Evolutionary conservation across 2,113 vertebrate species (phyloP), one percentile per base, ranked within the genome.

Genomic region (Cyanoderma ruficeps): DNA sequence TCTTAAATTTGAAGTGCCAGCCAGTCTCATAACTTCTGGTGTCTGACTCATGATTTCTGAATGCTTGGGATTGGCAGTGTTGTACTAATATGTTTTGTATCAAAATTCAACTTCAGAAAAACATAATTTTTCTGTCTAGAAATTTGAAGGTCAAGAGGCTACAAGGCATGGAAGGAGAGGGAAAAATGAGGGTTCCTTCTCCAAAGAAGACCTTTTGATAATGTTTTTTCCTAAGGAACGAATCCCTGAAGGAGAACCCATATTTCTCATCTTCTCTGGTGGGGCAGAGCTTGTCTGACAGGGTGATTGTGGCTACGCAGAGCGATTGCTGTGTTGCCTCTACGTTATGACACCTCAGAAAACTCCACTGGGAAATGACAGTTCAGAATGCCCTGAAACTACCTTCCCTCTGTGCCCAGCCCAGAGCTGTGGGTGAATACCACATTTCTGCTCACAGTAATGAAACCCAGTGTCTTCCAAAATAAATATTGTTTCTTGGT

Each of bases 401-500:
- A 33, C 74, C 59, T 83, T 65, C 42, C 33, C 24, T 44, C n/a
- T 71, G 61, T 1, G 9, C 65, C 65, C 75, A 83, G 74, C n/a
- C 65, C 69, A 53, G 63, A 78, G 16, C 67, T 84, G 69, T 87
- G 83, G 55, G 76, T 71, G 69, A 94, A 79, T 46, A 89, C 76
- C 8, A 1, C 70, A 87, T 76, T 92, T 86, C 72, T 93, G 44
- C 79, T 76, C 90, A 68, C 63, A 87, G 61, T 33, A 94, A 93
- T 87, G 92, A 95, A 86, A 85, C 20, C 7, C 3, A 0, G 6
- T 82, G 57, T 87, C 67, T 93, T 96, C 95, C 96, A 97, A 94
- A 94, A 93, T 70, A 96, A 97, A 97, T 97, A 95, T 94, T 97
- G 84, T 84, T 93, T 87, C 95, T 96, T 85, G 90, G 92, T 95